phyloP scores from a whole-genome alignment of 2,888 invertebrate genomes.

The Villa cingulata region DNA sequence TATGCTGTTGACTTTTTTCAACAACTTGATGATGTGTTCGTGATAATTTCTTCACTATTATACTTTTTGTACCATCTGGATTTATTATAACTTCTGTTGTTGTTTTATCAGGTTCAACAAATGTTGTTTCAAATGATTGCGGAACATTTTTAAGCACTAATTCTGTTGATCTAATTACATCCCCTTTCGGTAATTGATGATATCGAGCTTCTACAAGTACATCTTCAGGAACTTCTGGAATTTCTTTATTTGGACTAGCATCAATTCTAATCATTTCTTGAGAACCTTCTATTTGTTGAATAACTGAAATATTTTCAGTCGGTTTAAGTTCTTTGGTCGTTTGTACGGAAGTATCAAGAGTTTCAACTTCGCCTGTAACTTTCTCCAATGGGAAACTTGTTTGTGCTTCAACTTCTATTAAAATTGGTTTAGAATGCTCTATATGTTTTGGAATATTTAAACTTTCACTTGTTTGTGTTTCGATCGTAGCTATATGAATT shows the following conservation, averaged over 20 bases:
- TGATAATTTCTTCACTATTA: conserved; percentile 60
- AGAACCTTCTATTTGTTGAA: conserved; percentile 47
- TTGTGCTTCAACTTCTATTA: conserved; percentile 45
- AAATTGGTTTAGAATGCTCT: conserved; percentile 38
- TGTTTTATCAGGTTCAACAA: conserved; percentile 70
- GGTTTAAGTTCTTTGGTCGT: conserved; percentile 35
- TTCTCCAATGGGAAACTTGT: conserved; percentile 38
- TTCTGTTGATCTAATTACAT: conserved; percentile 46
- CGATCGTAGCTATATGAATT: conserved; percentile 35
- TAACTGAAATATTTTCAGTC: conserved; percentile 52
- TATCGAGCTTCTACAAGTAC: conserved; percentile 62
- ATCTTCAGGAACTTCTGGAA: conserved; percentile 43
- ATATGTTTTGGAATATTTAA: conserved; percentile 31
- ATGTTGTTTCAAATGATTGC: conserved; percentile 65
- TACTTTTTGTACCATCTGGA: conserved; percentile 66
- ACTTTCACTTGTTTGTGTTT: conserved; percentile 56
- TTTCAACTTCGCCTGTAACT: conserved; percentile 18
- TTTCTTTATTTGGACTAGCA: conserved; percentile 43
- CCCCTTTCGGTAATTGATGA: conserved; percentile 36
- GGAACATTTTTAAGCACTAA: conserved; percentile 58
- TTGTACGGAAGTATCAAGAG: conserved; percentile 29
- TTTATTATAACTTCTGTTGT: conserved; percentile 70
- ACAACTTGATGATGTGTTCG: conserved; percentile 54
- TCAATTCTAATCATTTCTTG: conserved; percentile 61
- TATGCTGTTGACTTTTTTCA: conserved; percentile 37